phyloP scores from a whole-genome alignment of 2,113 vertebrate species.

The Cheilinus undulatus region DNA sequence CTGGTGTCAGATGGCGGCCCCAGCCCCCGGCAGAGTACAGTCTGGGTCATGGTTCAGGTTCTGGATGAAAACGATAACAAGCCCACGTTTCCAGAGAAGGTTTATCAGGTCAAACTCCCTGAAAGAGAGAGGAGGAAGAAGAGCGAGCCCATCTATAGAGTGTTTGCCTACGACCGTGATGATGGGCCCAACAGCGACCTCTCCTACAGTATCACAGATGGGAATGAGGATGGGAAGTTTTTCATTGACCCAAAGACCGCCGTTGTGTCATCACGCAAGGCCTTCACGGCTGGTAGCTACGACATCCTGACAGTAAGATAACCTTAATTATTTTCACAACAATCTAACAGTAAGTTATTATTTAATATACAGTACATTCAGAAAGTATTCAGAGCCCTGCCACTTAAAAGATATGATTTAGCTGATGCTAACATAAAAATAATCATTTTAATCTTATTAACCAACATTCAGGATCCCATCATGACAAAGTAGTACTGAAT shows the following conservation, averaged over 20 bases:
- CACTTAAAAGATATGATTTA: too few relatives aligned
- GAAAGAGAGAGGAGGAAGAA: conserved; percentile 94
- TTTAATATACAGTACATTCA: too few relatives aligned
- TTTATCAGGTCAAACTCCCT: conserved; percentile 94
- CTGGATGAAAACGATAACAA: conserved; percentile 98
- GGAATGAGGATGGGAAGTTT: conserved; percentile 95
- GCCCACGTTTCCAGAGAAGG: conserved; percentile 94
- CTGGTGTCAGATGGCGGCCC: conserved; percentile 90
- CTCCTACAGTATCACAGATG: conserved; percentile 94
- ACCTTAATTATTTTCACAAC: background rate
- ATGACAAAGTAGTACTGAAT: too few relatives aligned
- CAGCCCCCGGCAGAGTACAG: conserved; percentile 88
- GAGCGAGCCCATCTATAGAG: conserved; percentile 93
- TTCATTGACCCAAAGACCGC: conserved; percentile 97
- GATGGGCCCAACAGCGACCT: conserved; percentile 95
- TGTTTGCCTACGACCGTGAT: conserved; percentile 94
- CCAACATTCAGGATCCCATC: too few relatives aligned
- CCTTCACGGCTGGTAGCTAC: conserved; percentile 92
- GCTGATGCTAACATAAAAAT: too few relatives aligned
- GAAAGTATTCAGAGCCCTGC: too few relatives aligned
- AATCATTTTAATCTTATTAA: too few relatives aligned
- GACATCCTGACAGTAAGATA: conserved; percentile 94
- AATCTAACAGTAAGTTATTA: too few relatives aligned
- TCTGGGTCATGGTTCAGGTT: conserved; percentile 94
- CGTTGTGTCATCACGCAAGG: conserved; percentile 94